Percentiles rank a stretch among this genome's conserved stretches.
Conservation (phyloP, 2,888 invertebrate genomes). For the Hydriomena furcata region DNA sequence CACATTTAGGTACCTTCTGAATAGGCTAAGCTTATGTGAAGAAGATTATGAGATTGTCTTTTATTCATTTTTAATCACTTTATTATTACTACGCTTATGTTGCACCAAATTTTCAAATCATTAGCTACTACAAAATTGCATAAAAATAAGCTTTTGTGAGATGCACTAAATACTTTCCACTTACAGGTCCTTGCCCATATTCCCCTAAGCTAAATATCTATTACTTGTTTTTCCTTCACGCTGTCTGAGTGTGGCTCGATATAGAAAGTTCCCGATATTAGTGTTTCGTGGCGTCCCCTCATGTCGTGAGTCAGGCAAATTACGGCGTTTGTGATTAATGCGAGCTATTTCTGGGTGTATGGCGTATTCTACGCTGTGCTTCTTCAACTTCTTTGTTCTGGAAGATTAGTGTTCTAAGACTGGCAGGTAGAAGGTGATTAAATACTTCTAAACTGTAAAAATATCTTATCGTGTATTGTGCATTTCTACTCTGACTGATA, state of each 20-base stretch:
- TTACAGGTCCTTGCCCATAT: slow-evolving; percentile 49
- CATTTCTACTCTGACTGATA: too few species aligned
- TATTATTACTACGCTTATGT: too few species aligned
- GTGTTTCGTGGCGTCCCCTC: slow-evolving; percentile 62
- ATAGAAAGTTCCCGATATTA: slow-evolving; percentile 72
- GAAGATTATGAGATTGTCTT: too few species aligned
- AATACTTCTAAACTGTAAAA: slow-evolving; percentile 7
- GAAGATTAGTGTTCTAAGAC: neutral
- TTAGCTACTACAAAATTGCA: too few species aligned
- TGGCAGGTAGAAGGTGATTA: neutral
- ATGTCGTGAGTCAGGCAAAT: slow-evolving; percentile 79
- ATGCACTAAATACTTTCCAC: too few species aligned
- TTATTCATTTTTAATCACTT: too few species aligned
- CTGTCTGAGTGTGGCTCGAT: slow-evolving; percentile 65
- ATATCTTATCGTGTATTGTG: too few species aligned
- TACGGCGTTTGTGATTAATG: slow-evolving; percentile 78
- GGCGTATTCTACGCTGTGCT: slow-evolving; percentile 56
- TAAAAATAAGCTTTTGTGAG: too few species aligned
- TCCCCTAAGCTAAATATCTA: slow-evolving; percentile 39
- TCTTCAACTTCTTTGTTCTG: slow-evolving; percentile 66
- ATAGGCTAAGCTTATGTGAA: too few species aligned
- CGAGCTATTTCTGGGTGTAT: slow-evolving; percentile 70
- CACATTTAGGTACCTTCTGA: too few species aligned
- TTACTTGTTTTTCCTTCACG: slow-evolving; percentile 58
- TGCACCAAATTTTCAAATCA: too few species aligned